Conservation (phyloP, 2,113 vertebrate genomes). For the Mugil cephalus region DNA sequence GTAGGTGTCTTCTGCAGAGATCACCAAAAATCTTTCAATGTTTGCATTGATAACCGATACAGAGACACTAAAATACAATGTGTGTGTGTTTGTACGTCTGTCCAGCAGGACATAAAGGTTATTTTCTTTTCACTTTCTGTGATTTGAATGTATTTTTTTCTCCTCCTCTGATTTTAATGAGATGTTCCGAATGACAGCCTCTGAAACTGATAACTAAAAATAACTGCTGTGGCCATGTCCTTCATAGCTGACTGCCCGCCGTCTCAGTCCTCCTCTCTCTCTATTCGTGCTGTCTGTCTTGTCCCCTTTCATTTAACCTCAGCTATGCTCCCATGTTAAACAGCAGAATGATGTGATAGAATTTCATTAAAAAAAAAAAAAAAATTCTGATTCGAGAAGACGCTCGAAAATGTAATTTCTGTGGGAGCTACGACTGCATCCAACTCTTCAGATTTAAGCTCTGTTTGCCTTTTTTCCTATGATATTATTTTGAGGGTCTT, state of each 20-base stretch:
- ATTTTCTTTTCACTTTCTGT: conserved; percentile 6
- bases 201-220: conserved; percentile 77
- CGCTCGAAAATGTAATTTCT: conserved; percentile 9
- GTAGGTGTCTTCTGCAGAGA: conserved; percentile 45
- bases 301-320: conserved; percentile 50
- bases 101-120: neutral
- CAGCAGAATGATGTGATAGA: conserved; percentile 18
- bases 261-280: conserved; percentile 36
- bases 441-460: too few species aligned
- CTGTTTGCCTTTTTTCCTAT: conserved; percentile 5
- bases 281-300: conserved; percentile 42
- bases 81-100: neutral
- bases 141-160: conserved; percentile 46
- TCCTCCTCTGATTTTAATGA: conserved; percentile 67
- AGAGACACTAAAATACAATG: neutral
- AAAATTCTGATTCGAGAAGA: conserved; percentile 29
- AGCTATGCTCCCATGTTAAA: conserved; percentile 31
- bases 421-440: neutral
- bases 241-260: conserved; percentile 77
- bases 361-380: conserved; percentile 10
- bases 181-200: conserved; percentile 77
- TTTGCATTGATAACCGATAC: conserved; percentile 30
- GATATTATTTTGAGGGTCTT: conserved; percentile 12
- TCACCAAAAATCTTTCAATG: conserved; percentile 52
- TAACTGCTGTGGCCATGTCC: conserved; percentile 70